A percentile compares a stretch with the other conserved stretches of the same genome.
Evolutionary conservation across 2,888 invertebrate genomes (phyloP).

Genomic region (Drosophila suboccidentalis): DNA sequence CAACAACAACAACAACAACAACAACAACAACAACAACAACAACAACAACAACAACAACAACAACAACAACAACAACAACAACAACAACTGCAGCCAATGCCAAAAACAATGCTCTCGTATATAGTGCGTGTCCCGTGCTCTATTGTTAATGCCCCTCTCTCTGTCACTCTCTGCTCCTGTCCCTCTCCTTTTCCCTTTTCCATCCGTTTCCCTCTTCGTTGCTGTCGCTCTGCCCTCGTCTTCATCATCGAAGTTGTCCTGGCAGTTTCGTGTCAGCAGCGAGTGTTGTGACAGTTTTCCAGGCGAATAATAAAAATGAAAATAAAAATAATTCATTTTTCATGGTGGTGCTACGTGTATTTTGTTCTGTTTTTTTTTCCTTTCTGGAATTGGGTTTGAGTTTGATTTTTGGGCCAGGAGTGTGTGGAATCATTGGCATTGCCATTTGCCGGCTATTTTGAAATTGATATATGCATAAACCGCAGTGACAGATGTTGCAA

Average conservation of each 20-base stretch:
- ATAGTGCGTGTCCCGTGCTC: conserved; percentile 63
- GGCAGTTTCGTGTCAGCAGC: conserved; percentile 56
- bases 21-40: conserved; percentile 51
- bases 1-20: conserved; percentile 35
- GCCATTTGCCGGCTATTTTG: conserved; percentile 76
- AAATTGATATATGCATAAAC: conserved; percentile 82
- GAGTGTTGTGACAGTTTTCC: conserved; percentile 79
- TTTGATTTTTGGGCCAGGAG: conserved; percentile 30
- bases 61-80: conserved; percentile 43
- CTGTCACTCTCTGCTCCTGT: background rate
- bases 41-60: conserved; percentile 35
- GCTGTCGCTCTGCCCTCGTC: conserved; percentile 37
- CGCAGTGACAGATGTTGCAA: conserved; percentile 85
- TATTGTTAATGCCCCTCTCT: conserved; percentile 13
- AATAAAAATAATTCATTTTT: conserved; percentile 80
- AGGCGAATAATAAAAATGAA: conserved; percentile 76
- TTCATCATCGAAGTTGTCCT: conserved; percentile 38
- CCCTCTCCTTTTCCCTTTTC: too few relatives aligned
- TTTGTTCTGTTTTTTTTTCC: conserved; percentile 2
- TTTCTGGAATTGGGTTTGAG: conserved; percentile 11
- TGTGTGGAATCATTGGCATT: conserved; percentile 42
- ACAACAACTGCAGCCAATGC: conserved; percentile 55
- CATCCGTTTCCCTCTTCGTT: background rate
- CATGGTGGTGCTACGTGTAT: conserved; percentile 47
- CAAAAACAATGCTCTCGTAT: conserved; percentile 64